A percentile compares a stretch with the other conserved stretches of the same genome.
Evolutionary conservation across 30 jellyfish, hydroid and myxozoan genomes (phyloP).

Genomic region (Mastigias papua): DNA sequence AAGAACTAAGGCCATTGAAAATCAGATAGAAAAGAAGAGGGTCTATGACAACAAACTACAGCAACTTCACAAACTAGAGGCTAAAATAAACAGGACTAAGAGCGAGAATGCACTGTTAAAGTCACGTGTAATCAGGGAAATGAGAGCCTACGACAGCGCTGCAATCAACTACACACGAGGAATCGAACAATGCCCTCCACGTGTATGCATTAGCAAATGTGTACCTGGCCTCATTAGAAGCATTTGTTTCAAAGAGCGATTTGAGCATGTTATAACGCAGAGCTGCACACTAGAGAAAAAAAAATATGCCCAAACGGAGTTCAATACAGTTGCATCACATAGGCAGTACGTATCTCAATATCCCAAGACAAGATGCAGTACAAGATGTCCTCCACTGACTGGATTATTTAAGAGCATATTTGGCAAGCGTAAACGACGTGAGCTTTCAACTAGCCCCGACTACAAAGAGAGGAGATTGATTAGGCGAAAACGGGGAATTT

Average conservation of each 20-base stretch:
- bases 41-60: neutral
- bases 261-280: constrained; percentile 12
- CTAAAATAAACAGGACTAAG: constrained; percentile 1
- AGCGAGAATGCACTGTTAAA: neutral
- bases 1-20: neutral
- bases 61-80: neutral
- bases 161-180: constrained; percentile 36
- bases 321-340: constrained; percentile 8
- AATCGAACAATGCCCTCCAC: constrained; percentile 65
- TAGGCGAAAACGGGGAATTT: constrained; percentile 53
- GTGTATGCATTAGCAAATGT: constrained; percentile 62
- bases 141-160: constrained; percentile 22
- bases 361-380: constrained; percentile 33
- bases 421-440: constrained; percentile 65
- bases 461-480: neutral
- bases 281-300: constrained; percentile 45
- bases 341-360: constrained; percentile 13
- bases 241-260: constrained; percentile 54
- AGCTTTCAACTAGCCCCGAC: neutral
- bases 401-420: constrained; percentile 65
- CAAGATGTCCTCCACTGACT: constrained; percentile 81
- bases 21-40: neutral
- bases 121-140: neutral
- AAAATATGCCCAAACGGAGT: constrained; percentile 3
- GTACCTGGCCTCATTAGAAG: constrained; percentile 61